phyloP scores from a whole-genome alignment of 2,113 vertebrate genomes.

The Archilochus colubris region DNA sequence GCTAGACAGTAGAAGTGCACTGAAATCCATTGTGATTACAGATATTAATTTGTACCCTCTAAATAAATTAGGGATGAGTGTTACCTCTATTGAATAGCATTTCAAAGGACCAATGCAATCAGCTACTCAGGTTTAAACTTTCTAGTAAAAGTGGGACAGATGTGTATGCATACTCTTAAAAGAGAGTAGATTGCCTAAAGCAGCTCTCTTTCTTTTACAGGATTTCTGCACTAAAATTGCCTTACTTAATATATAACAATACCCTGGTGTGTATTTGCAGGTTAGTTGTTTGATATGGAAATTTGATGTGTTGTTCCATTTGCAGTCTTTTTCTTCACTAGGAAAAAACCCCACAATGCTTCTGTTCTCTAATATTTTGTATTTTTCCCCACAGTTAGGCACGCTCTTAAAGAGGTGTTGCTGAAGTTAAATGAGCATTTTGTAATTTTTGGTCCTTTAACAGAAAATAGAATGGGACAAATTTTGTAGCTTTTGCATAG shows the following conservation, averaged over 20 bases:
- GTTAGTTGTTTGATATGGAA: neutral
- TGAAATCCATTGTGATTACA: neutral
- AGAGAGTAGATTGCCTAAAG: neutral
- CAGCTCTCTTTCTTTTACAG: slow-evolving; percentile 4
- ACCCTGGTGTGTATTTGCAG: neutral
- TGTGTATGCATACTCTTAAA: neutral
- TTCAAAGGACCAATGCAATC: slow-evolving; percentile 1
- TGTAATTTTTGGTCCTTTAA: neutral
- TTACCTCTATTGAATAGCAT: neutral
- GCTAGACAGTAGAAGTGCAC: neutral
- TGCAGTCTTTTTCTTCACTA: neutral
- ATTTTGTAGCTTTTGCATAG: neutral
- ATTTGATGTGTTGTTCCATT: slow-evolving; percentile 1
- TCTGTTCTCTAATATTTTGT: neutral
- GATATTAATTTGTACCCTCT: neutral
- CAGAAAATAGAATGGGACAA: neutral
- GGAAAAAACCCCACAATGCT: neutral
- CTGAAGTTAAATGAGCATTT: neutral
- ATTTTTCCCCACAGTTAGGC: neutral
- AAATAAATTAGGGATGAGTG: neutral
- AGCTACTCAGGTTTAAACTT: neutral
- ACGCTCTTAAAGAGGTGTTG: neutral
- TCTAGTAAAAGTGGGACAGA: neutral
- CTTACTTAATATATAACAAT: slow-evolving; percentile 2
- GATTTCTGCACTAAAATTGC: neutral